These are phyloP conservation scores for Neoniphon sammara DNA, from an alignment of 2,797 vertebrate genomes.

Conservation along the genomic window DNA sequence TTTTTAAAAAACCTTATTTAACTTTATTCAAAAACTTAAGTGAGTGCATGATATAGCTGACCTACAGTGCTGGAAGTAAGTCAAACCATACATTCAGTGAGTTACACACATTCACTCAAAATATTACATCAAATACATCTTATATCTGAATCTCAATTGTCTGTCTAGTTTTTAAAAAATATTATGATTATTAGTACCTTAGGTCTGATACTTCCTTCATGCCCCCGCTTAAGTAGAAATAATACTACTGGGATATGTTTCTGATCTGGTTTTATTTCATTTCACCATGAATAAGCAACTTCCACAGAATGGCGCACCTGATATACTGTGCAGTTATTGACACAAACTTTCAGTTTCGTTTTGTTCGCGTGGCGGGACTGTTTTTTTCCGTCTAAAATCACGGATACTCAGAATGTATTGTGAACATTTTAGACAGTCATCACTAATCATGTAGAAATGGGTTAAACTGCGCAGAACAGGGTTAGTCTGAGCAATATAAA, in stretches of 20 bases:
- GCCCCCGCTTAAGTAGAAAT: too few relatives aligned
- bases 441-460: too few relatives aligned
- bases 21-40: too few relatives aligned
- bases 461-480: too few relatives aligned
- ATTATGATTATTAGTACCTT: slow-evolving; percentile 17
- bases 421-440: background rate
- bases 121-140: background rate
- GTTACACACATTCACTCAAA: too few relatives aligned
- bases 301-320: too few relatives aligned
- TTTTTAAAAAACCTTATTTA: too few relatives aligned
- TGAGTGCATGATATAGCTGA: too few relatives aligned
- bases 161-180: too few relatives aligned
- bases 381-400: background rate
- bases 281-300: too few relatives aligned
- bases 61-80: background rate
- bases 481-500: background rate
- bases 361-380: background rate
- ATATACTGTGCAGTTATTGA: too few relatives aligned
- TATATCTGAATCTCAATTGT: background rate
- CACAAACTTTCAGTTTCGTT: slow-evolving; percentile 33
- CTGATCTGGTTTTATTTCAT: background rate
- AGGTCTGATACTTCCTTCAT: background rate
- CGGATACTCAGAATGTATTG: background rate
- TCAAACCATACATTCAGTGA: background rate
- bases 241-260: background rate